These are phyloP conservation scores for Anthonomus grandis DNA, from an alignment of 1,140 invertebrate genomes.

Conservation along the genomic window DNA sequence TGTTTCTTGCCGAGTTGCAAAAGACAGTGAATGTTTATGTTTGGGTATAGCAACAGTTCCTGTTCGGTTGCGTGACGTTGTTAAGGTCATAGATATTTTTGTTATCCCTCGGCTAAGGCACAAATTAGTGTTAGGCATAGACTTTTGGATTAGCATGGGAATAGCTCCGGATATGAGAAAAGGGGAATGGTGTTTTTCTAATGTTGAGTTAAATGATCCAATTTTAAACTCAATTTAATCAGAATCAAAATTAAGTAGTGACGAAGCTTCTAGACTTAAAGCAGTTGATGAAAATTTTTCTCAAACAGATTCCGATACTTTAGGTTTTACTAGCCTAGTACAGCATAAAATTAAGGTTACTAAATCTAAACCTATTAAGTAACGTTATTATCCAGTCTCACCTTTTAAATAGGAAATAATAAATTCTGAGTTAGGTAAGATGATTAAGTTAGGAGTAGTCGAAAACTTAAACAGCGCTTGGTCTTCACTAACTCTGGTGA, in stretches of 20 bases:
- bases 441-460: conserved; percentile 26
- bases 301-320: neutral
- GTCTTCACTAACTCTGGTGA: conserved; percentile 35
- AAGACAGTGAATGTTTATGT: neutral
- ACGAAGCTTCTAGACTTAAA: neutral
- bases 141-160: neutral
- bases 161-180: neutral
- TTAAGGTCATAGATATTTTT: neutral
- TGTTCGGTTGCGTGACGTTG: neutral
- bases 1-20: neutral
- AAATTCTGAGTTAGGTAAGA: conserved; percentile 30
- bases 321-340: neutral
- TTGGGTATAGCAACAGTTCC: neutral
- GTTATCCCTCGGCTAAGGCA: neutral
- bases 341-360: neutral
- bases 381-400: conserved; percentile 34
- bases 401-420: conserved; percentile 30
- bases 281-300: neutral
- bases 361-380: conserved; percentile 24
- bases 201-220: neutral
- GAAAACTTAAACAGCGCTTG: conserved; percentile 28
- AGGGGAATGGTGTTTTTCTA: neutral
- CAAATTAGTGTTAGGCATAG: neutral
- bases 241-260: neutral
- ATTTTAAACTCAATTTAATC: neutral